phyloP scores from a whole-genome alignment of 1,140 invertebrate species.

The silkworm (Bombyx mori) region DNA sequence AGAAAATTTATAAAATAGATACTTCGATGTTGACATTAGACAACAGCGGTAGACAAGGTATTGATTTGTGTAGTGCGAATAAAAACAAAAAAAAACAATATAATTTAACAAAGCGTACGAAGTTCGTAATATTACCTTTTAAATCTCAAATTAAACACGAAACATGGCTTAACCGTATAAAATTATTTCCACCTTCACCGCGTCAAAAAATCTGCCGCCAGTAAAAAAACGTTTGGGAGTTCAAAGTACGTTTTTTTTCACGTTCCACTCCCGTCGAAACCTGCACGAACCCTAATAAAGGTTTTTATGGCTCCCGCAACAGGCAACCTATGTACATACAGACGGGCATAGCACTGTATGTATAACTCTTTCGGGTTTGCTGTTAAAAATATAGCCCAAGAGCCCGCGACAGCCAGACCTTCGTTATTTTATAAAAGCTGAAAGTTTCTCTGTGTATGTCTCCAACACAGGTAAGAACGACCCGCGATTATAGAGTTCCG shows the following conservation, averaged over 20 bases:
- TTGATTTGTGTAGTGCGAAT: too few species aligned
- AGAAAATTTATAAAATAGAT: too few species aligned
- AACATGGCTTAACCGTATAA: neutral
- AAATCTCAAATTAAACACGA: neutral
- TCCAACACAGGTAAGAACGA: too few species aligned
- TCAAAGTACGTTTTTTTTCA: conserved; percentile 10
- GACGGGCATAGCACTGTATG: too few species aligned
- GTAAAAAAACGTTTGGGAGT: conserved; percentile 5
- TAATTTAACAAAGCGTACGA: neutral
- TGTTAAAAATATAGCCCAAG: too few species aligned
- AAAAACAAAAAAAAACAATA: neutral
- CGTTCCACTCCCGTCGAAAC: conserved; percentile 6
- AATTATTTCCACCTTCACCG: conserved; percentile 1
- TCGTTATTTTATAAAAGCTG: too few species aligned
- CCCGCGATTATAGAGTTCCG: too few species aligned
- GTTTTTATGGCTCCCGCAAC: conserved; percentile 20
- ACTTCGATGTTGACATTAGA: too few species aligned
- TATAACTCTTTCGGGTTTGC: too few species aligned
- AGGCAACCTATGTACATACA: conserved; percentile 6
- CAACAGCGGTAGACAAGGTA: too few species aligned
- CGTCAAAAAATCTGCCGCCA: conserved; percentile 5
- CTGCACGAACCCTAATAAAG: conserved; percentile 14
- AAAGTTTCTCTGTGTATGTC: too few species aligned
- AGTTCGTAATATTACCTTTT: neutral
- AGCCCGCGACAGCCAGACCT: too few species aligned